Percentiles rank a stretch among this genome's conserved stretches.
Evolutionary conservation across 1,140 invertebrate genomes (phyloP).

Genomic region (Drosophila seguyi): DNA sequence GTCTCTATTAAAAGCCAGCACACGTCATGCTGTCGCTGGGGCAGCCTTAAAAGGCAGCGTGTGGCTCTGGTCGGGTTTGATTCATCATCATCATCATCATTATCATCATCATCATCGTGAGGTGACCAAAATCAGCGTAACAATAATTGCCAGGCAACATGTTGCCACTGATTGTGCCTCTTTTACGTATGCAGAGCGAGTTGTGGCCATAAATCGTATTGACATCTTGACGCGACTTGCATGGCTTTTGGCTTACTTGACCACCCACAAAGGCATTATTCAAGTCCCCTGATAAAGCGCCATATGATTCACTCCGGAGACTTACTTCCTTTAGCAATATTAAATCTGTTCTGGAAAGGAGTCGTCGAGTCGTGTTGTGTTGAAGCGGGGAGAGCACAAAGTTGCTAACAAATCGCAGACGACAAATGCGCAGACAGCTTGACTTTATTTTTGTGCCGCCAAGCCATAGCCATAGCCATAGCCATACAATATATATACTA

Average conservation of each 20-base stretch:
- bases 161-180: slow-evolving; percentile 32
- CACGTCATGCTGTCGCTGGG: slow-evolving; percentile 57
- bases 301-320: not conserved
- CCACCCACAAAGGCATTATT: slow-evolving; percentile 59
- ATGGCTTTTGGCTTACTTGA: slow-evolving; percentile 16
- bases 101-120: no score
- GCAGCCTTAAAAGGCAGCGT: slow-evolving; percentile 61
- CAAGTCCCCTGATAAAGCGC: slow-evolving; percentile 8
- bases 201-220: slow-evolving; percentile 69
- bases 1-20: slow-evolving; percentile 55
- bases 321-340: slow-evolving; percentile 11
- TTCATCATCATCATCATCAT: slow-evolving; percentile 72
- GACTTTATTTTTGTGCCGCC: slow-evolving; percentile 64
- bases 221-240: slow-evolving; percentile 71
- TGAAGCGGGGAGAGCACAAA: not conserved
- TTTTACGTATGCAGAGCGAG: slow-evolving; percentile 56
- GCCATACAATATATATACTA: slow-evolving; percentile 28
- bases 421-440: slow-evolving; percentile 64
- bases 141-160: slow-evolving; percentile 52
- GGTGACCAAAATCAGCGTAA: slow-evolving; percentile 52
- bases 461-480: slow-evolving; percentile 16
- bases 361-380: not conserved
- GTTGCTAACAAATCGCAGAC: slow-evolving; percentile 62
- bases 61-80: slow-evolving; percentile 32
- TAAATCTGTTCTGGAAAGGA: slow-evolving; percentile 20